Conservation (phyloP, 2,797 vertebrate genomes). For the Parauchenoglanis punctatus region DNA sequence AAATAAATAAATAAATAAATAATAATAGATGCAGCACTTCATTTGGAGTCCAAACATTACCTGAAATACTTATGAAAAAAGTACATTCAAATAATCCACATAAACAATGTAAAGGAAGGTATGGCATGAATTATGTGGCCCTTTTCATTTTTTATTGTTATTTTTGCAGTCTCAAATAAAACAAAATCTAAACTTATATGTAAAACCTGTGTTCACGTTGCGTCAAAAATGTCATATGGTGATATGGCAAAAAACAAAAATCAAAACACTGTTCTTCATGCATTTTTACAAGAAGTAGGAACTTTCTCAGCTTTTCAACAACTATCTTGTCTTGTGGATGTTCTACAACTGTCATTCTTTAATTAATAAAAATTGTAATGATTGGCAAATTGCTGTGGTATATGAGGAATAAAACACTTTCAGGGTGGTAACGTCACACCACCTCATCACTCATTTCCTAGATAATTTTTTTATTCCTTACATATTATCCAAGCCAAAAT, state of each 20-base stretch:
- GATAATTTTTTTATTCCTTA: neutral
- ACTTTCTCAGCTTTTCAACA: neutral
- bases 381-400: neutral
- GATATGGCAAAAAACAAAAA: neutral
- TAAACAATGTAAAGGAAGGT: neutral
- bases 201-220: neutral
- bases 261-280: neutral
- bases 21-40: neutral
- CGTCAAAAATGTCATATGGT: neutral
- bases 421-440: neutral
- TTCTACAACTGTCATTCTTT: neutral
- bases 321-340: neutral
- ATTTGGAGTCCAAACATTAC: neutral
- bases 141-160: neutral
- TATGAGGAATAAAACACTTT: neutral
- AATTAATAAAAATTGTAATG: neutral
- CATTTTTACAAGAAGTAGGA: neutral
- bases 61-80: neutral
- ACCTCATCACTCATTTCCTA: neutral
- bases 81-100: neutral
- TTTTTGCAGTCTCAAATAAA: neutral
- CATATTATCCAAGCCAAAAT: neutral
- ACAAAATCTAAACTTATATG: neutral
- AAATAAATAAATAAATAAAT: neutral
- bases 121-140: neutral